Evolutionary conservation across 37 sponge, comb jelly and placozoan species (phyloP).

Genomic region (Diacarnus erythraeanus): DNA sequence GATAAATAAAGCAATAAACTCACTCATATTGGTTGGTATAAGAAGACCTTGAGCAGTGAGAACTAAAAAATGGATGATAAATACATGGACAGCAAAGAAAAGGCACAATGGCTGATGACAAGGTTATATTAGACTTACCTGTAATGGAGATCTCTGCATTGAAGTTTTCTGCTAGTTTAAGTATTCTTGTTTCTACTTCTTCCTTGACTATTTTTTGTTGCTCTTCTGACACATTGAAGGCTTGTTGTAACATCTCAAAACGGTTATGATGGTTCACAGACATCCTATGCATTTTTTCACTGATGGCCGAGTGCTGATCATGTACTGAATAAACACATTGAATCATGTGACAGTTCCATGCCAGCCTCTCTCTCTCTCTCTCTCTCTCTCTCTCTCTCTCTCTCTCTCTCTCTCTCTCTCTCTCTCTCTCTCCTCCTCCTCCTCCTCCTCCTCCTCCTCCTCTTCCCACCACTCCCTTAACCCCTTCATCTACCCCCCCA

Average conservation of each 20-base stretch:
- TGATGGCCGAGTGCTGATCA: conserved; percentile 38
- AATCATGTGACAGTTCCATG: too few relatives aligned
- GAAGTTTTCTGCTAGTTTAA: conserved; percentile 43
- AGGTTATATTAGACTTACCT: conserved; percentile 16
- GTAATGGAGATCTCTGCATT: conserved; percentile 49
- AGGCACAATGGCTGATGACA: background rate
- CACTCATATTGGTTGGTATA: background rate
- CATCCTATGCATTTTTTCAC: conserved; percentile 57
- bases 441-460: too few relatives aligned
- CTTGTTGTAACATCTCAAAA: conserved; percentile 50
- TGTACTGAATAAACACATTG: too few relatives aligned
- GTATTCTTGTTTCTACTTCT: conserved; percentile 33
- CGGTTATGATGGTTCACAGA: conserved; percentile 17
- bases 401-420: too few relatives aligned
- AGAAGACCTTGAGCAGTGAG: conserved; percentile 51
- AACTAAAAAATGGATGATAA: conserved; percentile 10
- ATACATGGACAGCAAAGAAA: background rate
- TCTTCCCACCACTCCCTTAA: too few relatives aligned
- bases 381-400: too few relatives aligned
- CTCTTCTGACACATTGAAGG: conserved; percentile 32
- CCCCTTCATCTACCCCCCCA: too few relatives aligned
- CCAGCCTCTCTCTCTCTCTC: too few relatives aligned
- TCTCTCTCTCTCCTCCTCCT: too few relatives aligned
- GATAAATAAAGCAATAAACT: conserved; percentile 3
- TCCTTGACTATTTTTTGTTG: conserved; percentile 29